These are phyloP conservation scores for Neodon shergylaensis DNA, from an alignment of 2,113 vertebrate species.

Conservation along the genomic window DNA sequence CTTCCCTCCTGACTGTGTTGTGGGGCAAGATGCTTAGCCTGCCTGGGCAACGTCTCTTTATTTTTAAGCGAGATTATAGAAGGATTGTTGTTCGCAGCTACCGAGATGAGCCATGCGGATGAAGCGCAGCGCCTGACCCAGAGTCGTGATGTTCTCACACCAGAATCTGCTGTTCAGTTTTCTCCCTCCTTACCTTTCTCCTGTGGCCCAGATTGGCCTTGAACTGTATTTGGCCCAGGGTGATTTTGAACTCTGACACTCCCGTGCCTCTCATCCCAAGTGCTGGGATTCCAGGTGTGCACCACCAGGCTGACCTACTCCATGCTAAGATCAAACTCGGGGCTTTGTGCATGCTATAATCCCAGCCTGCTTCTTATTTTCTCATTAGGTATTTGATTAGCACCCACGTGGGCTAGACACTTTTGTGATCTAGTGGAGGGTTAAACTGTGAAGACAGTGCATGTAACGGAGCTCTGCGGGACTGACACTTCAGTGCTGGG, in stretches of 20 bases:
- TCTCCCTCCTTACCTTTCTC: not conserved
- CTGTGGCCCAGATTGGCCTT: not conserved
- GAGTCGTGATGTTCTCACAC: not conserved
- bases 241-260: not conserved
- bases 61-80: constrained; percentile 2
- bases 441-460: not conserved
- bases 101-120: not conserved
- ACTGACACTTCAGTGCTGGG: not conserved
- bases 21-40: constrained; percentile 16
- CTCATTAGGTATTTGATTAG: constrained; percentile 1
- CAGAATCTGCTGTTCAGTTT: not conserved
- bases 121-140: not conserved
- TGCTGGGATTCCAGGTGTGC: not conserved
- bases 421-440: not conserved
- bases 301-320: not conserved
- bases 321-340: too few species aligned
- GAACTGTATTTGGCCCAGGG: not conserved
- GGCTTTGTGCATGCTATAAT: not conserved
- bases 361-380: not conserved
- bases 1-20: not conserved
- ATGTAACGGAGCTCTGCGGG: not conserved
- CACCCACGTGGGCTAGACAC: not conserved
- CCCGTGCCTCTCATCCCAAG: too few species aligned
- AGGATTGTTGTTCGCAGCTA: not conserved
- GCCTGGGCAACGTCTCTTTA: constrained; percentile 26